These are phyloP conservation scores for Andrena trimmerana DNA, from an alignment of 2,888 invertebrate genomes.

Conservation along the genomic window DNA sequence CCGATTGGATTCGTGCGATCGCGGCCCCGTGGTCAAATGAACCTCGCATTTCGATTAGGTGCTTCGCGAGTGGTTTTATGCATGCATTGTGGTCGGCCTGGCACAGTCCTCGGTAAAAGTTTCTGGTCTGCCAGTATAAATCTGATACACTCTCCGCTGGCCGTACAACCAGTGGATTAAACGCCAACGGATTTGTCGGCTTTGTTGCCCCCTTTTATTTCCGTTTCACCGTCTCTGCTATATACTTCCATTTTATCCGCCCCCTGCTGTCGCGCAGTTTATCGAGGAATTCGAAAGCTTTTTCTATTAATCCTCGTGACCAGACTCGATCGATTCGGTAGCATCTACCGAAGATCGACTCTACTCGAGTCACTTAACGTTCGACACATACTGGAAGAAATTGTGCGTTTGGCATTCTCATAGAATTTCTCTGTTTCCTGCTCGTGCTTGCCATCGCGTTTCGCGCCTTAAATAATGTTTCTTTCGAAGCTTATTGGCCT, in stretches of 20 bases:
- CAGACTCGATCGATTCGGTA: background rate
- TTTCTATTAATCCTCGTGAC: background rate
- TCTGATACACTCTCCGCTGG: conserved; percentile 26
- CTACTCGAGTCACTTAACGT: background rate
- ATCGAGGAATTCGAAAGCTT: conserved; percentile 13
- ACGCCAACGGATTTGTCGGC: conserved; percentile 40
- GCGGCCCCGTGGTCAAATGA: conserved; percentile 64
- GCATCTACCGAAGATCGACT: too few species aligned
- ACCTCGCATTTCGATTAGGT: conserved; percentile 68
- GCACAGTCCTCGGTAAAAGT: conserved; percentile 65
- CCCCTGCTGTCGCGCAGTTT: background rate
- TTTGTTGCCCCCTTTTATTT: conserved; percentile 26
- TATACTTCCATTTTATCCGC: conserved; percentile 19
- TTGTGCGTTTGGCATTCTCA: background rate
- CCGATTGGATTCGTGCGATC: conserved; percentile 65
- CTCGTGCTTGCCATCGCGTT: background rate
- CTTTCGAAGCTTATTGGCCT: conserved; percentile 22
- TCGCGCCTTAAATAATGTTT: conserved; percentile 32
- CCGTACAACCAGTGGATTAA: conserved; percentile 21
- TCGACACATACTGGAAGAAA: background rate
- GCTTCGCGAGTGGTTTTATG: conserved; percentile 69
- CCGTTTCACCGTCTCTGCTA: conserved; percentile 24
- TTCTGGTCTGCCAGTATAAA: conserved; percentile 31
- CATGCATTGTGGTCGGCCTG: conserved; percentile 56
- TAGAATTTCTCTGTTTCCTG: background rate